A percentile compares a stretch with the other conserved stretches of the same genome.
Conservation (phyloP, 2,113 vertebrate genomes). For the Anhinga anhinga region DNA sequence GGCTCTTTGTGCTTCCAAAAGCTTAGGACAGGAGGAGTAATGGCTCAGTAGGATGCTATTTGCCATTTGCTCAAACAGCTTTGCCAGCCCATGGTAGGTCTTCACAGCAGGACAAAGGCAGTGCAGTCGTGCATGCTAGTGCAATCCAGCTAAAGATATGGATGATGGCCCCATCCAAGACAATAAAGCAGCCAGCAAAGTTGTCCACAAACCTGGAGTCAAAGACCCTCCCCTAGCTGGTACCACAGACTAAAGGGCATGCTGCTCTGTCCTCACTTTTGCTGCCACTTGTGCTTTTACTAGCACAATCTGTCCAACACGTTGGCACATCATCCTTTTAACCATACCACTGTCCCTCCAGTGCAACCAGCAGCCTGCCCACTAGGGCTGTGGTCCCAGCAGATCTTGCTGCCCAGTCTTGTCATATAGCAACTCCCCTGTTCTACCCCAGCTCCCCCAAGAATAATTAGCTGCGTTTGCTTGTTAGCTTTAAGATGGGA, state of each 20-base stretch:
- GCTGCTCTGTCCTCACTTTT: neutral
- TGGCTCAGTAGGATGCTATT: neutral
- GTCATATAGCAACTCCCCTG: neutral
- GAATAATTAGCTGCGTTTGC: neutral
- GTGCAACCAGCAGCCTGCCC: neutral
- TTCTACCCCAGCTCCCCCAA: neutral
- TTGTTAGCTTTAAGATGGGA: neutral
- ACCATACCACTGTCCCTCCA: neutral
- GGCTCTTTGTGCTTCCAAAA: neutral
- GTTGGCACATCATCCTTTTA: neutral
- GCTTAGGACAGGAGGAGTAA: neutral
- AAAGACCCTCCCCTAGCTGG: neutral
- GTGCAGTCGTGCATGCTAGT: fast-evolving
- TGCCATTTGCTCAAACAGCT: neutral
- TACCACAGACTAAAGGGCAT: neutral
- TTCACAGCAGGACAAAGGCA: neutral
- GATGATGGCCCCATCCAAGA: neutral
- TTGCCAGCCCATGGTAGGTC: neutral
- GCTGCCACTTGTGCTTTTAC: neutral
- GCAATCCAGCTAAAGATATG: neutral
- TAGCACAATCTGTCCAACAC: neutral
- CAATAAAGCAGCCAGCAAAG: neutral
- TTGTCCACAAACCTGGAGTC: neutral
- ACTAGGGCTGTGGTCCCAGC: neutral
- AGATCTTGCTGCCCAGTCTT: neutral